Evolutionary conservation across 2,888 invertebrate genomes (phyloP), one percentile per base, ranked within the genome.

Genomic region (Nomada fabriciana): DNA sequence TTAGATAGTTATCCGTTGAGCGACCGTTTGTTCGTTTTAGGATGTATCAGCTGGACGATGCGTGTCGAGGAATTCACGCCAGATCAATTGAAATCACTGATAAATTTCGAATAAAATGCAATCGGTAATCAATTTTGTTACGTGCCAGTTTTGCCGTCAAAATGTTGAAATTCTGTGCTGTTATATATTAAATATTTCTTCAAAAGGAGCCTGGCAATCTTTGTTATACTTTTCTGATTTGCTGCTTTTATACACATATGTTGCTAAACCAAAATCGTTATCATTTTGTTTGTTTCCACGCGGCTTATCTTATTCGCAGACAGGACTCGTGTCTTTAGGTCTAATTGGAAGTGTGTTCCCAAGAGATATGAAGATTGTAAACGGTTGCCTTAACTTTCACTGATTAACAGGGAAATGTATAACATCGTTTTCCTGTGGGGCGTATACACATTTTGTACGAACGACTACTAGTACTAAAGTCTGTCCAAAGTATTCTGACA

Each of bases 1-100:
- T 76, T 15, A 47, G 71, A 72, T 72, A 25, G 13, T 61, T 68
- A 63, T 80, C 55, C 18, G 10, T 9, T n/a, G 59, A 10, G 23
- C 15, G 23, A 13, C 18, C 9, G 18, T 43, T 67, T 50, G 2
- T 15, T 78, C n/a, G 11, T 71, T 50, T 47, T 52, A 7, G 7
- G 25, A 50, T 36, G 29, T 20, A 52, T 42, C 25, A 70, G 25
- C 18, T 43, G 42, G 4, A 59, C 10, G 23, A 18, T 43, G n/a
- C 4, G 42, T 7, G 23, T 13, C 36, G 20, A 47, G 10, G 20
- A 67, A 52, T 52, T 70, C 47, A 11, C 10, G n/a, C 60, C 20
- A 29, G 47, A 13, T 47, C 15, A 47, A 47, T 13, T 15, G 15
- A 47, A 47, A 15, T 47, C 1, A 2, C 15, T 13, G 47, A 47